These are phyloP conservation scores for Vidua chalybeata DNA, from an alignment of 2,113 vertebrate species.

Conservation along the genomic window DNA sequence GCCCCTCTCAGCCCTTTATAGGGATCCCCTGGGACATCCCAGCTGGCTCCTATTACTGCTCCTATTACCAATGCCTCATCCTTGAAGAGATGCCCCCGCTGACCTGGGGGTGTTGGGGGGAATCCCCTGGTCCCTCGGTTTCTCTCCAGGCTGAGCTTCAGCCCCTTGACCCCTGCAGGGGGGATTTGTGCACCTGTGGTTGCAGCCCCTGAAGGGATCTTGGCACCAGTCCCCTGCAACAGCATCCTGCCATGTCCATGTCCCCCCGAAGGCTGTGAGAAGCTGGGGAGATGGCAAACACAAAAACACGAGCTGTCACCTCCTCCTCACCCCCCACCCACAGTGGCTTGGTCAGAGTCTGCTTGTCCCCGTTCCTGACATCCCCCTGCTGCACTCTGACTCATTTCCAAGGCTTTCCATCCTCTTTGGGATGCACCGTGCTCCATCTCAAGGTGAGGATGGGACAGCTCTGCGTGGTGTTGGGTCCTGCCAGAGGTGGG, in stretches of 20 bases:
- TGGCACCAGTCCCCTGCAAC: neutral
- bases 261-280: fast-evolving
- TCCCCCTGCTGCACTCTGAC: neutral
- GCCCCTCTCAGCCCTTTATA: neutral
- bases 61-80: neutral
- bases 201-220: fast-evolving
- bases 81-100: neutral
- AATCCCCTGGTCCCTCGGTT: fast-evolving
- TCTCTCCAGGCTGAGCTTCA: neutral
- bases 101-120: neutral
- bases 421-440: fast-evolving
- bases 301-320: fast-evolving
- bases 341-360: neutral
- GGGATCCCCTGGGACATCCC: neutral
- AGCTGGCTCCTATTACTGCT: neutral
- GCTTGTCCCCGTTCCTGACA: neutral
- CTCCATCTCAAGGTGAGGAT: neutral
- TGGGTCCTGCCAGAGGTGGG: too few relatives aligned
- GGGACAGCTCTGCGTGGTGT: fast-evolving
- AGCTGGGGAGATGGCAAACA: neutral
- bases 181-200: neutral
- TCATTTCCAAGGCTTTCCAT: neutral
- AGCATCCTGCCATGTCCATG: neutral
- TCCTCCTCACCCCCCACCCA: neutral
- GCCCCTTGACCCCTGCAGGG: neutral